A percentile compares a stretch with the other conserved stretches of the same genome.
Conservation (phyloP, 1,140 invertebrate species). For the Dermatophagoides farinae region DNA sequence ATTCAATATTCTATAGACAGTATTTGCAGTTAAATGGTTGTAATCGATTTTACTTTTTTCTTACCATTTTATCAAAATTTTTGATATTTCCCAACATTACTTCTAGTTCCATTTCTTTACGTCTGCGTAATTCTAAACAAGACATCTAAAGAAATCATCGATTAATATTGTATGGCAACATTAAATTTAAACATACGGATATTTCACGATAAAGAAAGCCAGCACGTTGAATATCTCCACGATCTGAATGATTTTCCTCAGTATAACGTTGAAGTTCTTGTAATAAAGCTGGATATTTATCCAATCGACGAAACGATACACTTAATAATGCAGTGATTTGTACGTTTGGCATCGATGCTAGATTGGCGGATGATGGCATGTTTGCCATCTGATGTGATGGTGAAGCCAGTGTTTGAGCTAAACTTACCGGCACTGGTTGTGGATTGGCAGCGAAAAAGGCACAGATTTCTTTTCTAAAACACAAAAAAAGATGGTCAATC, state of each 20-base stretch:
- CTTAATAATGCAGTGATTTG: slow-evolving; percentile 76
- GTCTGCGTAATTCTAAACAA: slow-evolving; percentile 61
- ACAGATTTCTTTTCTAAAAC: slow-evolving; percentile 6
- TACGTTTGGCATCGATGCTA: slow-evolving; percentile 49
- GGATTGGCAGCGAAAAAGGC: neutral
- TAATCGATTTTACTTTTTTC: slow-evolving; percentile 2
- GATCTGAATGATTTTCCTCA: slow-evolving; percentile 74
- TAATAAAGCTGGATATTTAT: slow-evolving; percentile 65
- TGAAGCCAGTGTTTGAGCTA: neutral
- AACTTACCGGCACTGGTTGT: neutral
- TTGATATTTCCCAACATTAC: slow-evolving; percentile 75
- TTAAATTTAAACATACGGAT: slow-evolving; percentile 39
- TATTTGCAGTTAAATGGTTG: neutral
- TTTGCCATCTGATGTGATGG: slow-evolving; percentile 28
- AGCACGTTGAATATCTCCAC: slow-evolving; percentile 84
- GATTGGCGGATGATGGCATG: slow-evolving; percentile 26
- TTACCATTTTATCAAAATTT: slow-evolving; percentile 76
- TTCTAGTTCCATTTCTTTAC: slow-evolving; percentile 86
- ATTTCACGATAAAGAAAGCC: slow-evolving; percentile 84
- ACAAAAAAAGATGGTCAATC: neutral
- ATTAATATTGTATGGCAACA: slow-evolving; percentile 14
- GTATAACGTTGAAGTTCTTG: slow-evolving; percentile 87
- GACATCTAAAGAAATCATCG: slow-evolving; percentile 43
- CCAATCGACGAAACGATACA: slow-evolving; percentile 76
- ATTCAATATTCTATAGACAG: slow-evolving; percentile 26